These are phyloP conservation scores for Harpalus rubripes DNA, from an alignment of 2,888 invertebrate species.

Conservation along the genomic window DNA sequence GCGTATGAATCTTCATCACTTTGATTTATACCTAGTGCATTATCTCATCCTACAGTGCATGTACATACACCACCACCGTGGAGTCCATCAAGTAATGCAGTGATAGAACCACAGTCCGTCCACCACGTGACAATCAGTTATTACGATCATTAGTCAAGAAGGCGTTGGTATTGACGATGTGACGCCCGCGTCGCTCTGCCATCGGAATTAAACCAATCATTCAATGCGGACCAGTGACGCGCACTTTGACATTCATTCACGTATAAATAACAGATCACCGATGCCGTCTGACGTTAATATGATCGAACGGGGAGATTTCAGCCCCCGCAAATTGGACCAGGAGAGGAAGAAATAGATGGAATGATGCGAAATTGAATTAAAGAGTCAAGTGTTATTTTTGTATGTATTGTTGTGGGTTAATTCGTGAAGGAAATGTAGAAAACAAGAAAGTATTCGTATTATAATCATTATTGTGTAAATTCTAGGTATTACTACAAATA, in stretches of 20 bases:
- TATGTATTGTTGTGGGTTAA: no score
- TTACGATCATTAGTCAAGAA: constrained; percentile 54
- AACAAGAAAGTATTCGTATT: no score
- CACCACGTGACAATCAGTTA: constrained; percentile 46
- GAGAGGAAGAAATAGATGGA: background rate
- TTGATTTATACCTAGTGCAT: background rate
- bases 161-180: background rate
- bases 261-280: constrained; percentile 65
- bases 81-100: background rate
- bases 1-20: background rate
- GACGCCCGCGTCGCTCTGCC: background rate
- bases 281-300: constrained; percentile 63
- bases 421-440: no score
- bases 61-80: no score
- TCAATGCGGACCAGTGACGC: constrained; percentile 34
- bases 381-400: no score
- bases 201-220: constrained; percentile 63
- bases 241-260: constrained; percentile 63
- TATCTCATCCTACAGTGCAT: background rate
- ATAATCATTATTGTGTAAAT: no score
- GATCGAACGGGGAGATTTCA: constrained; percentile 42
- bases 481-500: no score
- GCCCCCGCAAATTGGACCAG: background rate
- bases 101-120: background rate
- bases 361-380: no score